Evolutionary conservation across 2,797 vertebrate genomes (phyloP), one percentile per base, ranked within the genome.

Genomic region (Chaunax sp.): DNA sequence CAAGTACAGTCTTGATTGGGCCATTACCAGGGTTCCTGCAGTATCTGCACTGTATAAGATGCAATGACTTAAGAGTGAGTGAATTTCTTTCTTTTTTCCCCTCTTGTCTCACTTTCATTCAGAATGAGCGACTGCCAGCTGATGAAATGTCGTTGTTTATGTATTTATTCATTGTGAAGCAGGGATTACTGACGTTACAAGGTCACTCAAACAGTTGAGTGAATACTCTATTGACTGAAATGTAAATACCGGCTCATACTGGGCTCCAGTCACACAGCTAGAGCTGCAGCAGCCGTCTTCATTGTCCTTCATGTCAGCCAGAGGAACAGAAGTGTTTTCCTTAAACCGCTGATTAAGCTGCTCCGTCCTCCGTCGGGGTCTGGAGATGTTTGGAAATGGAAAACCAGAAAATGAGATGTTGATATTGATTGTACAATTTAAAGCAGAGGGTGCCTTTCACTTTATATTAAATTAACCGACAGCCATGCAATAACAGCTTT

Each of bases 151-250:
- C 67, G 85, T 91, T 90, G 87, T 88, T 86, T 87, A 90, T 92
- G 90, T 83, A 91, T 90, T 87, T 90, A 91, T 90, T 90, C 88
- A 91, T 91, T 81, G 85, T 87, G 87, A 84, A 86, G 82, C 81
- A 51, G 77, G 80, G 81, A 88, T 88, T 91, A 84, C 86, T 83
- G 89, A 84, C 84, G 78, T 87, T 86, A 90, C 90, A 92, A 93
- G 91, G 90, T 90, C 89, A 89, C 76, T 90, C 84, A 87, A 89
- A 89, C 88, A 78, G 81, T 84, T 80, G 77, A 91, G 82, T 90
- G 86, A 91, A 89, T 81, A 69, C 83, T 83, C 83, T 85, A 87
- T 87, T 86, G 81, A 85, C 88, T 84, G 81, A 87, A 86, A 89
- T 90, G 89, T 91, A 90, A 90, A 91, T 88, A 90, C 26, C 9